Evolutionary conservation across 2,888 invertebrate genomes (phyloP), one percentile per base, ranked within the genome.

Genomic region (Andricus curvator): DNA sequence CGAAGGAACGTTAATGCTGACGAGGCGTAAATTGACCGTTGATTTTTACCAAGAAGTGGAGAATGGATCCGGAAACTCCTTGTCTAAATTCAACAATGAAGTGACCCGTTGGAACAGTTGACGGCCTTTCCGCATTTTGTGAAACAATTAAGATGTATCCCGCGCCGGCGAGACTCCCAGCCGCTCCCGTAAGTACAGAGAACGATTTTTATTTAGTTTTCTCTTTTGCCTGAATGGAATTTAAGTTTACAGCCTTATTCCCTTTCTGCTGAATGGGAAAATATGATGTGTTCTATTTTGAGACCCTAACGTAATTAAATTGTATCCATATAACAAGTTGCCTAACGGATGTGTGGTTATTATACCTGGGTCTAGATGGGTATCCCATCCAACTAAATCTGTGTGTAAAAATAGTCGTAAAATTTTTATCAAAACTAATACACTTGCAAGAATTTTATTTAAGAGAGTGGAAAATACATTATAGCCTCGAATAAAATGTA

Each of bases 151-250:
- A 89, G 92, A 96, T 96, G 96, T 96, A 96, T 94, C 96, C 96
- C 92, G 94, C 96, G 92, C 95, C 95, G 93, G 94, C 96, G 93
- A 95, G 96, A 94, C 96, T 96, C 94, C 96, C 96, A 93, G 95
- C 96, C 92, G 95, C 95, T 93, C 95, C 96, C 94, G 96, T 96
- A 93, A 95, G 96, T 95, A 85, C 70, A 65, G n/a, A 62, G 15
- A 13, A 13, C 25, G 29, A 62, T 6, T 82, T 80, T 78, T 84
- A 25, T 79, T 37, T 67, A 44, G 60, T 56, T 81, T 67, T 70
- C 82, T 78, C 15, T 11, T 56, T 66, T 48, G 25, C 79, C 77
- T 64, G 25, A 68, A 67, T 17, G 29, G 13, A 65, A 20, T 29
- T 15, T 4, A 22, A 65, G 25, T 33, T 56, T 13, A 25, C 11